phyloP scores from a whole-genome alignment of 2,113 vertebrate genomes.

The Tinamus guttatus region DNA sequence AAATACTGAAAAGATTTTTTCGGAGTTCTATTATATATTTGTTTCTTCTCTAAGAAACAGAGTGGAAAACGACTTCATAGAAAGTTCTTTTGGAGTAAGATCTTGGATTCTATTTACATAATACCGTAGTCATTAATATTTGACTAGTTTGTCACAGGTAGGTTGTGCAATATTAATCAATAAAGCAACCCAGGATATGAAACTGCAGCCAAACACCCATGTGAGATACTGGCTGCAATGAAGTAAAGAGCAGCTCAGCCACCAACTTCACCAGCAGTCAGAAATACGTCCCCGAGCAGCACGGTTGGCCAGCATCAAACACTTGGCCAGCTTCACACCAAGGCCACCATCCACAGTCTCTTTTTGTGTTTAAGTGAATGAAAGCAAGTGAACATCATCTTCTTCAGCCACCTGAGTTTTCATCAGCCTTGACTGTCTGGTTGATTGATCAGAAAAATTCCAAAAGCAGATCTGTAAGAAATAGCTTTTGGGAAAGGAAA shows the following conservation, averaged over 20 bases:
- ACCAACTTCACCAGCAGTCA: background rate
- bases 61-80: conserved; percentile 51
- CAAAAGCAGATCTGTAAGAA: background rate
- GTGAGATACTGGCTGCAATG: background rate
- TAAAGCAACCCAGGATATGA: background rate
- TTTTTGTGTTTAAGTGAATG: background rate
- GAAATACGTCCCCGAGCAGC: background rate
- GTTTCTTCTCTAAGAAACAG: conserved; percentile 60
- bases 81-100: conserved; percentile 40
- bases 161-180: conserved; percentile 46
- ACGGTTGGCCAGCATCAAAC: background rate
- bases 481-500: background rate
- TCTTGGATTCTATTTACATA: conserved; percentile 51
- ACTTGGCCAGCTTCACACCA: background rate
- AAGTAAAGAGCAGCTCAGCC: background rate
- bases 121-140: conserved; percentile 50
- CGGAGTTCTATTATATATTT: conserved; percentile 44
- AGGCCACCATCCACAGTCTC: accelerated
- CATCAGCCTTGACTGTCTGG: background rate
- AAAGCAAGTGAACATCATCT: background rate
- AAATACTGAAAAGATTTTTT: conserved; percentile 52
- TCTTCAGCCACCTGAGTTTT: background rate
- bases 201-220: background rate
- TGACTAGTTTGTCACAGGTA: background rate
- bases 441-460: background rate